A percentile compares a stretch with the other conserved stretches of the same genome.
phyloP scores from a whole-genome alignment of 2,888 invertebrate genomes.

The Dicycla oo region DNA sequence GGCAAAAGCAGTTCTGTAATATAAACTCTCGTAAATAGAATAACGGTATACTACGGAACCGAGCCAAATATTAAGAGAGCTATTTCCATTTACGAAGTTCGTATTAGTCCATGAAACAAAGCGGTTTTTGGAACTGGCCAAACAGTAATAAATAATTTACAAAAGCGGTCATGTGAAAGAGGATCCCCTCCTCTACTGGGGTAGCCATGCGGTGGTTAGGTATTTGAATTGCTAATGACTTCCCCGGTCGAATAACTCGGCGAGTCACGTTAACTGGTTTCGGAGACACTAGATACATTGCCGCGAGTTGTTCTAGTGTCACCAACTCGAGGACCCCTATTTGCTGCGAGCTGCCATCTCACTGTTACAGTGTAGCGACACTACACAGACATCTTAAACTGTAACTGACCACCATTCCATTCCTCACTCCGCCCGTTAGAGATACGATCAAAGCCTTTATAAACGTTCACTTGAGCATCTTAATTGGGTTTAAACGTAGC shows the following conservation, averaged over 20 bases:
- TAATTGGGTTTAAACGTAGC: constrained; percentile 44
- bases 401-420: constrained; percentile 18
- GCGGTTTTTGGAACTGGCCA: constrained; percentile 82
- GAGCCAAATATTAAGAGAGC: constrained; percentile 69
- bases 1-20: constrained; percentile 26
- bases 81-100: constrained; percentile 76
- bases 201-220: constrained; percentile 82
- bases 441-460: constrained; percentile 34
- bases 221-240: constrained; percentile 89
- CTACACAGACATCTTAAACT: constrained; percentile 9
- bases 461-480: constrained; percentile 27
- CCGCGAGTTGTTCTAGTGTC: constrained; percentile 69
- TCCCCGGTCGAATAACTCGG: constrained; percentile 83
- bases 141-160: constrained; percentile 89
- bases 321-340: constrained; percentile 53
- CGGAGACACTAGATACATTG: constrained; percentile 76
- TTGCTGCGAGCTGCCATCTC: constrained; percentile 19
- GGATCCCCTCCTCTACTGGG: constrained; percentile 79
- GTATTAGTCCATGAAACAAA: constrained; percentile 81
- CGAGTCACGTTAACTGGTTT: constrained; percentile 78
- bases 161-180: constrained; percentile 87
- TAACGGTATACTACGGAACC: constrained; percentile 49
- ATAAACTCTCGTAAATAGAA: constrained; percentile 50
- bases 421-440: constrained; percentile 15
- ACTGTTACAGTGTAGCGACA: background rate